These are phyloP conservation scores for Acipenser transmontanus DNA, from an alignment of 2,797 vertebrate genomes.

Conservation along the genomic window DNA sequence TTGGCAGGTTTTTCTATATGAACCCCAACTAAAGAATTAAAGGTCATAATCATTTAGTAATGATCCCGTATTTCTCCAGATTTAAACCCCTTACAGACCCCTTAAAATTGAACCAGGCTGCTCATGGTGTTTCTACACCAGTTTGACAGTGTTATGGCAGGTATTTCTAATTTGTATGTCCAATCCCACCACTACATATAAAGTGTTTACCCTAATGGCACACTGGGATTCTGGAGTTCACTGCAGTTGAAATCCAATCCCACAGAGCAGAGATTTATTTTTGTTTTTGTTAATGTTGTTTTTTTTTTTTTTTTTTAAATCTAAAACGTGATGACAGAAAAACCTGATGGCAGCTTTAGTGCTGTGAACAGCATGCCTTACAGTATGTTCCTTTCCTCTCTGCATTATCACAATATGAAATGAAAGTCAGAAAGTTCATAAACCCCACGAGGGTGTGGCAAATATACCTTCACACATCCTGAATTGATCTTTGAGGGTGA, in stretches of 20 bases:
- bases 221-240: not conserved
- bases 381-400: constrained; percentile 4
- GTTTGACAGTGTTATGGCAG: too few relatives aligned
- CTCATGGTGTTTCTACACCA: too few relatives aligned
- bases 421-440: not conserved
- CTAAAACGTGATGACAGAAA: not conserved
- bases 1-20: too few relatives aligned
- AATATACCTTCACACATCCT: not conserved
- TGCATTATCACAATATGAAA: constrained; percentile 15
- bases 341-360: not conserved
- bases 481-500: constrained; percentile 27
- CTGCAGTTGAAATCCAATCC: not conserved
- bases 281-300: not conserved
- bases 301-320: not conserved
- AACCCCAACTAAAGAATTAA: too few relatives aligned
- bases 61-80: too few relatives aligned
- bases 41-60: too few relatives aligned
- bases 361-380: constrained; percentile 13
- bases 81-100: too few relatives aligned
- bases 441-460: not conserved
- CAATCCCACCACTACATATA: constrained; percentile 27
- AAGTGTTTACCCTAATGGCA: constrained; percentile 35
- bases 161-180: too few relatives aligned
- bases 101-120: too few relatives aligned
- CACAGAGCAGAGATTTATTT: not conserved